These are phyloP conservation scores for Idaea dimidiata DNA, from an alignment of 2,888 invertebrate genomes.

Conservation along the genomic window DNA sequence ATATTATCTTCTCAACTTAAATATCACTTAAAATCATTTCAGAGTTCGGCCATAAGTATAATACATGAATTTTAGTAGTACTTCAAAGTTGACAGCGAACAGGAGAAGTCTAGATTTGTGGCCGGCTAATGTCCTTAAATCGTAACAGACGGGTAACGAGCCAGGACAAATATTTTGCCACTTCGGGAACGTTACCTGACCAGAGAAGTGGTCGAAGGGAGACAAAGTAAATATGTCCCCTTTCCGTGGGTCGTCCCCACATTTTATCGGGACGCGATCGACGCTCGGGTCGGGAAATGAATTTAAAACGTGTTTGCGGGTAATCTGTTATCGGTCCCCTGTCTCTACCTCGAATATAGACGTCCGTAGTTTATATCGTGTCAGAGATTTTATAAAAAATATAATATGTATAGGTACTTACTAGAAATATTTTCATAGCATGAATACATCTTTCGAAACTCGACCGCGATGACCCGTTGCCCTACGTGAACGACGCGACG, in stretches of 20 bases:
- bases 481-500: too few species aligned
- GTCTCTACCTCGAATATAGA: constrained; percentile 77
- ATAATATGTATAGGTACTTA: constrained; percentile 6
- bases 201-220: constrained; percentile 76
- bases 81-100: constrained; percentile 31
- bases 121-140: constrained; percentile 70
- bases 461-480: neutral
- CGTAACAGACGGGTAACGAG: constrained; percentile 70
- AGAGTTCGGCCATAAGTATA: too few species aligned
- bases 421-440: neutral
- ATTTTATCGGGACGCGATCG: constrained; percentile 80
- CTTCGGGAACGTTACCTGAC: constrained; percentile 75
- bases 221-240: constrained; percentile 80
- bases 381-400: constrained; percentile 54
- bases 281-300: constrained; percentile 79
- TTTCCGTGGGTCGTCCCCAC: constrained; percentile 74
- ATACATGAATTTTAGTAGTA: constrained; percentile 20
- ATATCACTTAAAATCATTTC: too few species aligned
- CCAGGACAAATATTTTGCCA: constrained; percentile 77
- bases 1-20: too few species aligned
- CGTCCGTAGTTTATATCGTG: constrained; percentile 67
- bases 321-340: constrained; percentile 82
- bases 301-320: constrained; percentile 82
- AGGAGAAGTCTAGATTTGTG: constrained; percentile 53
- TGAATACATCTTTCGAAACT: neutral